phyloP scores from a whole-genome alignment of 2,113 vertebrate genomes.

The Chloropsis cyanopogon region DNA sequence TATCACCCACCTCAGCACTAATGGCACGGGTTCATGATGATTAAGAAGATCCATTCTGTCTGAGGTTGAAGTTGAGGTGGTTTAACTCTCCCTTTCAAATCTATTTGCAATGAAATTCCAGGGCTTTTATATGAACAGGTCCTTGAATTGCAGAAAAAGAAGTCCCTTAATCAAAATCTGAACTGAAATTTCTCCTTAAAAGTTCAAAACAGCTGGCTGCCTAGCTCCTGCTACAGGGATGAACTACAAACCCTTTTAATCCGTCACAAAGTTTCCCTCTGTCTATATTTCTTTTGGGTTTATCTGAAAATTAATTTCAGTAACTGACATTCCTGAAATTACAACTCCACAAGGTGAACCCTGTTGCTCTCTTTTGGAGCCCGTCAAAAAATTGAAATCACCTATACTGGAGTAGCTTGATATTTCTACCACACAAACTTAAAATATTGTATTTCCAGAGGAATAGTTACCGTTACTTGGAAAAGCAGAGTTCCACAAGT shows the following conservation, averaged over 20 bases:
- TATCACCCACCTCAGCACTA: background rate
- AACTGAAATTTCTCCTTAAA: background rate
- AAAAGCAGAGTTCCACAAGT: background rate
- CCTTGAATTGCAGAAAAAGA: background rate
- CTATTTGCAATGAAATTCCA: background rate
- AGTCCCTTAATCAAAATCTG: background rate
- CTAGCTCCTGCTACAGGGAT: background rate
- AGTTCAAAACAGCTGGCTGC: background rate
- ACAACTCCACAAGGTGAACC: background rate
- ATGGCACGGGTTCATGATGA: background rate
- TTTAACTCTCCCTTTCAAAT: slow-evolving; percentile 7
- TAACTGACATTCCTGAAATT: background rate
- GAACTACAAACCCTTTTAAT: background rate
- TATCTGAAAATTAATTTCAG: slow-evolving; percentile 18
- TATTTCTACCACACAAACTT: background rate
- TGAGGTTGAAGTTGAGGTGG: background rate
- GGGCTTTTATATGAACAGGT: background rate
- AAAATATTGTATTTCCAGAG: background rate
- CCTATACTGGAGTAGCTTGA: background rate
- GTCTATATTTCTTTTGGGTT: background rate
- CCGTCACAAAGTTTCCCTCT: background rate
- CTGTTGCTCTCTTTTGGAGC: background rate
- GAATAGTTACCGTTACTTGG: background rate
- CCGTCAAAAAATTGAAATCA: background rate
- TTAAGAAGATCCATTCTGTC: slow-evolving; percentile 18